Conservation (phyloP, 2,888 invertebrate genomes). For the Melinaea marsaeus region DNA sequence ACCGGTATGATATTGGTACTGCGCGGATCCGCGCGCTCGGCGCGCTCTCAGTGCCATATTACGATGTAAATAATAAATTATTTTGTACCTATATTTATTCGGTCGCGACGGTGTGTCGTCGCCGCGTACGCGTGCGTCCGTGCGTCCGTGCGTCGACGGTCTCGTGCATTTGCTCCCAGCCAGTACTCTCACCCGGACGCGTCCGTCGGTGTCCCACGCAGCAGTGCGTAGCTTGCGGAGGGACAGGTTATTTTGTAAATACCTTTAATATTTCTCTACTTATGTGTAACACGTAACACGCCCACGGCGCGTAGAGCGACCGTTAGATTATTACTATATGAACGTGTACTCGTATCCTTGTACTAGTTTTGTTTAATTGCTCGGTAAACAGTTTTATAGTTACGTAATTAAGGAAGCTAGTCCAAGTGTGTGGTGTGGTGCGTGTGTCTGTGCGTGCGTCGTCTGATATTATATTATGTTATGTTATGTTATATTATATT, state of each 20-base stretch:
- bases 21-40: constrained; percentile 46
- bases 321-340: constrained; percentile 40
- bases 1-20: constrained; percentile 78
- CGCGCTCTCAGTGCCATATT: constrained; percentile 66
- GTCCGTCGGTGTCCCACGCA: constrained; percentile 32
- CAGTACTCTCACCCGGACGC: constrained; percentile 38
- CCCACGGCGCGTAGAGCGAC: too few relatives aligned
- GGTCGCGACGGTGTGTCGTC: constrained; percentile 51
- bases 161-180: constrained; percentile 74
- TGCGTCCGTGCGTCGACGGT: neutral
- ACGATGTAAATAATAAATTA: constrained; percentile 75
- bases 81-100: constrained; percentile 68
- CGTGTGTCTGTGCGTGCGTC: constrained; percentile 56
- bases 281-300: constrained; percentile 19
- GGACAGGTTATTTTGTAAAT: constrained; percentile 38
- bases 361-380: constrained; percentile 74
- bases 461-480: constrained; percentile 25
- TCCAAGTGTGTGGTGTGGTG: constrained; percentile 74
- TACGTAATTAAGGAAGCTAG: constrained; percentile 75
- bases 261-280: constrained; percentile 34
- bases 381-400: constrained; percentile 63
- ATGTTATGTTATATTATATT: constrained; percentile 29
- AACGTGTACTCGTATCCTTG: constrained; percentile 42
- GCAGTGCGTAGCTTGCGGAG: constrained; percentile 35
- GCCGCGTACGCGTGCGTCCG: constrained; percentile 39